A percentile compares a stretch with the other conserved stretches of the same genome.
These are phyloP conservation scores for Typhlichthys eigenmanni DNA, from an alignment of 2,797 vertebrate genomes.

Conservation along the genomic window DNA sequence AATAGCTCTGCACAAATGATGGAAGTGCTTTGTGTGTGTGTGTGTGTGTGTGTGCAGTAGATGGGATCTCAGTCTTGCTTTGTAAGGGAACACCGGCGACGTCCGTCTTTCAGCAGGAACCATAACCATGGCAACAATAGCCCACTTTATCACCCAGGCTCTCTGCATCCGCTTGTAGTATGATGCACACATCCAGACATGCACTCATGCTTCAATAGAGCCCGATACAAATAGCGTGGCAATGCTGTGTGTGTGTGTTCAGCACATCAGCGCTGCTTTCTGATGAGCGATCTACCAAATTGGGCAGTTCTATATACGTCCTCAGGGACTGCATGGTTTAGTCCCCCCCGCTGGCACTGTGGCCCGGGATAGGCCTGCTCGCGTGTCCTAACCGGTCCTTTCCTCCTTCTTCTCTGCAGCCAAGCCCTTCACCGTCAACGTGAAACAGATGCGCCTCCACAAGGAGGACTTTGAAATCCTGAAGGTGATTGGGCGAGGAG, in stretches of 20 bases:
- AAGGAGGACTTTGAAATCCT: constrained; percentile 99
- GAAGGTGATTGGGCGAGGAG: constrained; percentile 98
- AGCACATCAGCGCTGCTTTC: background rate
- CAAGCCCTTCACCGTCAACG: constrained; percentile 94
- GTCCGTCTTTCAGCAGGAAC: constrained; percentile 35
- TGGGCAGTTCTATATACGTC: too few relatives aligned
- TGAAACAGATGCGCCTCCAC: constrained; percentile 96
- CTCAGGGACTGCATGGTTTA: too few relatives aligned
- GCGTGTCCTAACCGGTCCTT: background rate
- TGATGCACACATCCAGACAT: constrained; percentile 40
- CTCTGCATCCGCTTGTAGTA: constrained; percentile 49
- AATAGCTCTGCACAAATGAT: constrained; percentile 66
- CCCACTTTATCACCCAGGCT: constrained; percentile 49
- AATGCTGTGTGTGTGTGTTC: too few relatives aligned
- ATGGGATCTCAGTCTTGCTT: constrained; percentile 55
- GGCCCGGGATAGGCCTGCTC: too few relatives aligned
- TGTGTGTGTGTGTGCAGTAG: constrained; percentile 40
- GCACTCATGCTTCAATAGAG: constrained; percentile 20
- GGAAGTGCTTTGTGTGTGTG: constrained; percentile 66
- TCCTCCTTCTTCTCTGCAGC: constrained; percentile 75
- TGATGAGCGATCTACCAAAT: background rate
- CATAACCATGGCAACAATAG: constrained; percentile 51
- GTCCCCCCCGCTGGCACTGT: too few relatives aligned
- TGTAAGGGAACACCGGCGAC: constrained; percentile 40
- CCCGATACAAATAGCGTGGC: constrained; percentile 15